A percentile compares a stretch with the other conserved stretches of the same genome.
Conservation (phyloP, 2,113 vertebrate genomes). For the Capreolus pygargus region DNA sequence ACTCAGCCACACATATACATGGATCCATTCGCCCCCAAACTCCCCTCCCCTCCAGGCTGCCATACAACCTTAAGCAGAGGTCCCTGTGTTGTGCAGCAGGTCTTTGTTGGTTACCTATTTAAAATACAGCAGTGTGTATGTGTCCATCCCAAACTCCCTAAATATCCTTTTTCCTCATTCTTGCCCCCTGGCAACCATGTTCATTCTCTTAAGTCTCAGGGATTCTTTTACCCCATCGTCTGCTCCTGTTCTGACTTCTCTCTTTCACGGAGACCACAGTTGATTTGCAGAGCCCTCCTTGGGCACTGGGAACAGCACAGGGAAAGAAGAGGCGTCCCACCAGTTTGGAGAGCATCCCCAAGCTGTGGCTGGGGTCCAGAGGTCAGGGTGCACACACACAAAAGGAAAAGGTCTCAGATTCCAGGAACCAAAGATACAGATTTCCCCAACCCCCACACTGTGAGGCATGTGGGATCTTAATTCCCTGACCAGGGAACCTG, state of each 20-base stretch:
- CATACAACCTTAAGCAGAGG: background rate
- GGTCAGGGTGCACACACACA: background rate
- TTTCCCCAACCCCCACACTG: background rate
- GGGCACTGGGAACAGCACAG: background rate
- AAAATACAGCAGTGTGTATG: background rate
- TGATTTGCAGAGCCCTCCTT: background rate
- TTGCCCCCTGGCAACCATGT: background rate
- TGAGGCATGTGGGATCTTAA: background rate
- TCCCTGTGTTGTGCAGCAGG: background rate
- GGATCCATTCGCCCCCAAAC: background rate
- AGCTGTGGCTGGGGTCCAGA: background rate
- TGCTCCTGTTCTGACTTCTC: background rate
- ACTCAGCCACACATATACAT: background rate
- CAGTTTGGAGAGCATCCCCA: background rate
- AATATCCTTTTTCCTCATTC: background rate
- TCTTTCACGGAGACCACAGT: background rate
- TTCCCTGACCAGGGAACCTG: background rate
- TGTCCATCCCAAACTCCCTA: background rate
- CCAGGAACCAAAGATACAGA: background rate
- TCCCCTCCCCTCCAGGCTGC: background rate
- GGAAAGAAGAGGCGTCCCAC: background rate
- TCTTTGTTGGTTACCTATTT: background rate
- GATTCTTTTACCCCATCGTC: background rate
- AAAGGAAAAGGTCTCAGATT: background rate
- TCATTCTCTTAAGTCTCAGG: background rate